Evolutionary conservation across 2,113 vertebrate species (phyloP).

Genomic region (Mesocricetus auratus): DNA sequence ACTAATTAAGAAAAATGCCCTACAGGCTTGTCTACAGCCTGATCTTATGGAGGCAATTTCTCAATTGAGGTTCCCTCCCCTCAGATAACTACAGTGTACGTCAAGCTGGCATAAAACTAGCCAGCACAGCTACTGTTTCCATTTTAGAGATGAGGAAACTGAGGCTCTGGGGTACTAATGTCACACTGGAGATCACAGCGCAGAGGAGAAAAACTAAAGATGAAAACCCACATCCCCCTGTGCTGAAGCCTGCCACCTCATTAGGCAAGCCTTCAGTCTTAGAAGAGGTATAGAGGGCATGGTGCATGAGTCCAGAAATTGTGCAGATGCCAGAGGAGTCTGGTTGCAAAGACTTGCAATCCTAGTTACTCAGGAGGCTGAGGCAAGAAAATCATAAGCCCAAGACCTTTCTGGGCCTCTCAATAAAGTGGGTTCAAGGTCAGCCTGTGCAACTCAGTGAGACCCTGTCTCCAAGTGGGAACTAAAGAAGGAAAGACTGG

Average conservation of each 20-base stretch:
- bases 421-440: neutral
- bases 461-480: neutral
- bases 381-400: neutral
- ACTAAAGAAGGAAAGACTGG: neutral
- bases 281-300: fast-evolving
- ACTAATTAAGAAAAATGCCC: neutral
- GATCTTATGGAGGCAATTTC: neutral
- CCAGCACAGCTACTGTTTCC: neutral
- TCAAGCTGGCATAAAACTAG: neutral
- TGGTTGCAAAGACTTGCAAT: neutral
- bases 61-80: neutral
- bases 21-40: neutral
- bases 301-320: neutral
- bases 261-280: too few relatives aligned
- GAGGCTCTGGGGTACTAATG: neutral
- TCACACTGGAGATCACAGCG: neutral
- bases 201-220: neutral
- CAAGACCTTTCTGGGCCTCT: neutral
- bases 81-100: neutral
- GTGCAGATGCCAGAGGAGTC: neutral
- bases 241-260: neutral
- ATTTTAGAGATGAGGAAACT: conserved; percentile 30
- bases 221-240: neutral
- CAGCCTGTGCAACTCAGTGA: neutral
- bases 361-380: neutral